These are phyloP conservation scores for Luffia ferchaultella DNA, from an alignment of 2,888 invertebrate species.

Conservation along the genomic window DNA sequence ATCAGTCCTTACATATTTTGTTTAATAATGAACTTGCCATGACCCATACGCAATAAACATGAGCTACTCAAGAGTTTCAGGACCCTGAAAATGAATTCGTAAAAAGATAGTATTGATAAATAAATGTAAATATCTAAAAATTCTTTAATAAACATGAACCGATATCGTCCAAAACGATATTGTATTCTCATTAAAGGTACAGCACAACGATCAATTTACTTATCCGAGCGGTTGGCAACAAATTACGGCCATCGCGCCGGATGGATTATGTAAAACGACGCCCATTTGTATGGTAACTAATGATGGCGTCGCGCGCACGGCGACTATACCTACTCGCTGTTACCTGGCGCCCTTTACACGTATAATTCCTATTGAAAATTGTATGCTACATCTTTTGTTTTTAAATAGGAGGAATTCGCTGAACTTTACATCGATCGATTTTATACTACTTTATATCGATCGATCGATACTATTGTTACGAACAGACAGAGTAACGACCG, in stretches of 20 bases:
- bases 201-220: slow-evolving; percentile 43
- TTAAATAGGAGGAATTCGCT: too few relatives aligned
- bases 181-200: slow-evolving; percentile 40
- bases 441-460: slow-evolving; percentile 10
- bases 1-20: too few relatives aligned
- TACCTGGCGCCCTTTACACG: slow-evolving; percentile 9
- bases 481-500: too few relatives aligned
- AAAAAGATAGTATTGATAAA: too few relatives aligned
- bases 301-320: slow-evolving; percentile 36
- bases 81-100: too few relatives aligned
- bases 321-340: slow-evolving; percentile 16
- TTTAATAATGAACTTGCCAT: too few relatives aligned
- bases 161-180: slow-evolving; percentile 25
- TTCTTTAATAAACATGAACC: too few relatives aligned
- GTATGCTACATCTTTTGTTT: background rate
- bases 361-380: background rate
- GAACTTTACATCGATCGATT: too few relatives aligned
- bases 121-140: too few relatives aligned
- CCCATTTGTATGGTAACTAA: slow-evolving; percentile 64
- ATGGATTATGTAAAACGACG: slow-evolving; percentile 63
- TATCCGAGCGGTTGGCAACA: slow-evolving; percentile 57
- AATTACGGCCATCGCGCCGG: slow-evolving; percentile 54
- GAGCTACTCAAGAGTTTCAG: too few relatives aligned
- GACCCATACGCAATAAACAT: too few relatives aligned
- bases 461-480: too few relatives aligned